phyloP scores from a whole-genome alignment of 2,797 vertebrate genomes.

The Tolypeutes matacus region DNA sequence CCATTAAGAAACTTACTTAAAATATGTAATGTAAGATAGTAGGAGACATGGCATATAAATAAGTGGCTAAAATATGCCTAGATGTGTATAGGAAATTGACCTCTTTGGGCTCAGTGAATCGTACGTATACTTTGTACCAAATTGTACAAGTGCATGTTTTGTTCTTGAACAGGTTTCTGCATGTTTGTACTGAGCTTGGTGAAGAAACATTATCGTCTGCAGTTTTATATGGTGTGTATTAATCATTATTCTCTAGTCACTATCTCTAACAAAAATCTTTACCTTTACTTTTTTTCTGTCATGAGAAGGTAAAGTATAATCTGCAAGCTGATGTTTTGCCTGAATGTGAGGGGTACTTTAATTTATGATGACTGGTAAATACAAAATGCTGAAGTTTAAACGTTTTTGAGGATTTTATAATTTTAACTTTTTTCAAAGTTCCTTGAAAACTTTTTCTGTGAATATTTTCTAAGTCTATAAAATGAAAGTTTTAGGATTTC shows the following conservation, averaged over 20 bases:
- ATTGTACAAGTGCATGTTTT: constrained; percentile 86
- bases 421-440: constrained; percentile 40
- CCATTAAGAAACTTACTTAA: constrained; percentile 7
- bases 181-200: constrained; percentile 99
- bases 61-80: background rate
- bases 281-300: background rate
- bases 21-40: background rate
- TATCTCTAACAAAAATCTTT: constrained; percentile 29
- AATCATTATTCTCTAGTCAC: constrained; percentile 69
- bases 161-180: constrained; percentile 97
- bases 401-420: constrained; percentile 25
- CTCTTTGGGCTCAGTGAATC: background rate
- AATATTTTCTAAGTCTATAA: constrained; percentile 38
- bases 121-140: background rate
- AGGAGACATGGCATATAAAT: background rate
- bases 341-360: background rate
- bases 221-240: constrained; percentile 99
- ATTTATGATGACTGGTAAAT: background rate
- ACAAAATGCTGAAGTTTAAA: background rate
- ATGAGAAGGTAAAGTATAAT: background rate
- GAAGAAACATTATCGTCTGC: constrained; percentile 99
- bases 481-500: background rate
- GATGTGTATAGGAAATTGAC: background rate
- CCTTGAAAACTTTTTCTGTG: background rate
- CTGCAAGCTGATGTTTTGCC: background rate